Percentiles rank a stretch among this genome's conserved stretches.
Evolutionary conservation across 1,140 invertebrate genomes (phyloP).

Genomic region (Drosophila nigrodunni): DNA sequence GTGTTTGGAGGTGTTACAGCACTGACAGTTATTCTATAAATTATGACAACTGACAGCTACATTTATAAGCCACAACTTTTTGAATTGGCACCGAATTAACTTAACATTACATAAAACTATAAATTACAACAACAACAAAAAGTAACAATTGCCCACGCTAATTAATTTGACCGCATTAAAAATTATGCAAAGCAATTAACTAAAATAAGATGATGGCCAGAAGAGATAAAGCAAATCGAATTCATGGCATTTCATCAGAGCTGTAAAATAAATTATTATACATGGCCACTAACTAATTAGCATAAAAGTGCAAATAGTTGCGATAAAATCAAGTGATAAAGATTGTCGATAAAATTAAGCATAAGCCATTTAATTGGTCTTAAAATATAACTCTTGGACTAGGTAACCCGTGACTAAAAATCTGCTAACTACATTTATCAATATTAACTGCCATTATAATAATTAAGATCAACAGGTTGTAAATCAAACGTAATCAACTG

Average conservation of each 20-base stretch:
- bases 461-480: not conserved
- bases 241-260: conserved; percentile 39
- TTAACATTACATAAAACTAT: conserved; percentile 59
- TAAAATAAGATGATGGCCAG: conserved; percentile 65
- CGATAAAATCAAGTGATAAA: not conserved
- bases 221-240: conserved; percentile 49
- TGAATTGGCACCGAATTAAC: conserved; percentile 58
- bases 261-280: conserved; percentile 47
- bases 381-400: too few species aligned
- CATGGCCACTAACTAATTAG: conserved; percentile 55
- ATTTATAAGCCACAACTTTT: conserved; percentile 80
- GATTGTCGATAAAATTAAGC: not conserved
- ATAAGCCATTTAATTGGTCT: not conserved
- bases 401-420: not conserved
- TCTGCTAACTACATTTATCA: too few species aligned
- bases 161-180: conserved; percentile 77
- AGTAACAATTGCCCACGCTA: conserved; percentile 41
- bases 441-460: not conserved
- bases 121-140: conserved; percentile 56
- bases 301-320: conserved; percentile 39
- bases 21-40: conserved; percentile 81
- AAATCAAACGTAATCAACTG: not conserved
- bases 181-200: conserved; percentile 76
- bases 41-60: conserved; percentile 83
- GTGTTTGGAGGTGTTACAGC: conserved; percentile 75